Conservation (phyloP, 2,888 invertebrate genomes). For the Drosophila crucigera region DNA sequence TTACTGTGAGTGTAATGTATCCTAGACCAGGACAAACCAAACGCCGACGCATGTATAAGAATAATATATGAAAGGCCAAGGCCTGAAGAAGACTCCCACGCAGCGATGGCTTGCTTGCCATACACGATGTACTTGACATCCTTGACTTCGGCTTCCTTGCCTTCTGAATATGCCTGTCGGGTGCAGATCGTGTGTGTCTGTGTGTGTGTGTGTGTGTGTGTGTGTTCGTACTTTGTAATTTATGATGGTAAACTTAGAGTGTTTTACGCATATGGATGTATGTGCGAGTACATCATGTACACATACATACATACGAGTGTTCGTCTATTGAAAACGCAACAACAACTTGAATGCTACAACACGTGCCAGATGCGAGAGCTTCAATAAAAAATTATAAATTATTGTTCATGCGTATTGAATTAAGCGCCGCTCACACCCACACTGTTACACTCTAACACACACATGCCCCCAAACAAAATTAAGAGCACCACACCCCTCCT, state of each 20-base stretch:
- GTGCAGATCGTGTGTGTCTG: background rate
- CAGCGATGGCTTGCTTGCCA: background rate
- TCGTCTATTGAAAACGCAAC: background rate
- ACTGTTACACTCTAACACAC: background rate
- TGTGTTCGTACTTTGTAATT: constrained; percentile 36
- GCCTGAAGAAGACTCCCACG: constrained; percentile 28
- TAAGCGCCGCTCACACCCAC: constrained; percentile 36
- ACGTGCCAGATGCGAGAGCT: constrained; percentile 35
- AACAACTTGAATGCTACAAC: constrained; percentile 20
- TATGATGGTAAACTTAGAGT: constrained; percentile 44
- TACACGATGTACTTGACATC: background rate
- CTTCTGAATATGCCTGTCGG: constrained; percentile 1
- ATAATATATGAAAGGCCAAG: constrained; percentile 34
- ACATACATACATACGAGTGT: background rate
- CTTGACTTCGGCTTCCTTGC: constrained; percentile 2
- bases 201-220: background rate
- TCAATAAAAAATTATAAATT: constrained; percentile 75
- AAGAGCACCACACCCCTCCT: constrained; percentile 4
- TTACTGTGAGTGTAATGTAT: constrained; percentile 16
- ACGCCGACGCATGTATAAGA: constrained; percentile 29
- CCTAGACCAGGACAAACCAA: constrained; percentile 5
- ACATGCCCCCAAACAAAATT: constrained; percentile 13
- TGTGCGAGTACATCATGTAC: constrained; percentile 13
- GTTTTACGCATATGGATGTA: constrained; percentile 26
- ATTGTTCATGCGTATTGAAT: constrained; percentile 73